Percentiles rank a stretch among this genome's conserved stretches.
Conservation (phyloP, 2,888 invertebrate species). For the Ichneumoninae sp. region DNA sequence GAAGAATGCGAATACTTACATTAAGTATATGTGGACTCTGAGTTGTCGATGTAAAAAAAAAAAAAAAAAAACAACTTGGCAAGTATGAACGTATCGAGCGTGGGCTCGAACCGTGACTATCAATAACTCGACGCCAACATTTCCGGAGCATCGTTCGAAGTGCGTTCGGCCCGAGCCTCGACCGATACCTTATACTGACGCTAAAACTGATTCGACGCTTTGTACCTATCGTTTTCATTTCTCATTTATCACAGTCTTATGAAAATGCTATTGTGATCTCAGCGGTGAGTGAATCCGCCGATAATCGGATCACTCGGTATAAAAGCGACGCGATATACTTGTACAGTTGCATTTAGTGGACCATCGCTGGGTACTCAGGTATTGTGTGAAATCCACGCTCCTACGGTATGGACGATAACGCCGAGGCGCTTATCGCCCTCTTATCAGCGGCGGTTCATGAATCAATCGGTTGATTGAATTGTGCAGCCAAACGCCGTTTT, state of each 20-base stretch:
- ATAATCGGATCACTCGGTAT: slow-evolving; percentile 69
- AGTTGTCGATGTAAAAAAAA: slow-evolving; percentile 40
- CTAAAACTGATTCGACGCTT: slow-evolving; percentile 56
- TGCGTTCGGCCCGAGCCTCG: slow-evolving; percentile 11
- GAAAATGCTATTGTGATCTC: slow-evolving; percentile 73
- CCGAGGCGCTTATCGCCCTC: neutral
- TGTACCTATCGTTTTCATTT: slow-evolving; percentile 67
- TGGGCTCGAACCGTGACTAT: slow-evolving; percentile 5
- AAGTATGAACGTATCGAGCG: slow-evolving; percentile 42
- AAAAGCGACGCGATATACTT: slow-evolving; percentile 64
- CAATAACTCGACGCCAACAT: slow-evolving; percentile 17
- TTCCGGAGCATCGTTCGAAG: neutral
- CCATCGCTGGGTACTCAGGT: slow-evolving; percentile 40
- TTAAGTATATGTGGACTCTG: slow-evolving; percentile 50
- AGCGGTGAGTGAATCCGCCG: slow-evolving; percentile 62
- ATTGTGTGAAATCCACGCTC: slow-evolving; percentile 40
- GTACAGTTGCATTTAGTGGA: slow-evolving; percentile 38
- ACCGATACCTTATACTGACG: slow-evolving; percentile 38
- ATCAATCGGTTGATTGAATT: slow-evolving; percentile 82
- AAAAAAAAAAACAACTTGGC: slow-evolving; percentile 4
- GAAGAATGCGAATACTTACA: slow-evolving; percentile 50
- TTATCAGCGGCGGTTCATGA: slow-evolving; percentile 65
- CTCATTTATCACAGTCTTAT: slow-evolving; percentile 77
- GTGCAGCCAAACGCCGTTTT: slow-evolving; percentile 84
- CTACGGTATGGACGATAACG: slow-evolving; percentile 10